Evolutionary conservation across 2,888 invertebrate species (phyloP).

Genomic region (Atherix ibis): DNA sequence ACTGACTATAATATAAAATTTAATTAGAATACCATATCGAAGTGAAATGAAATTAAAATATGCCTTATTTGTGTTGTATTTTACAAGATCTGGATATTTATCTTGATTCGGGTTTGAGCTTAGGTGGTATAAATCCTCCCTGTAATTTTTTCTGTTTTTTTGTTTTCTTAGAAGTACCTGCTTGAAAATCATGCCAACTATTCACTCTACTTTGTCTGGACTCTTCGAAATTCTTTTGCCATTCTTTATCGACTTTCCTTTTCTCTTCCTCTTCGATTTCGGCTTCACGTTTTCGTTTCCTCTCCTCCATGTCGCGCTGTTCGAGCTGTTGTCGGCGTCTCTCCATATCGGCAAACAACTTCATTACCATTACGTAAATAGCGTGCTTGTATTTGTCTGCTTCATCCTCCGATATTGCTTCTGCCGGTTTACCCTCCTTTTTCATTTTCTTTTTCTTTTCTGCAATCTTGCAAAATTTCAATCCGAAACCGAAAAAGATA

Average conservation of each 20-base stretch:
- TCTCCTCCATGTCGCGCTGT: constrained; percentile 79
- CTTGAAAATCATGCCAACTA: constrained; percentile 85
- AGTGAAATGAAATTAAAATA: too few relatives aligned
- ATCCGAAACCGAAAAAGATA: background rate
- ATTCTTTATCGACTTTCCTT: constrained; percentile 79
- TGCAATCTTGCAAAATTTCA: constrained; percentile 51
- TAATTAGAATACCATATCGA: too few relatives aligned
- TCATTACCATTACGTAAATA: constrained; percentile 97
- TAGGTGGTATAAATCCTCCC: constrained; percentile 71
- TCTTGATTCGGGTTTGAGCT: constrained; percentile 86
- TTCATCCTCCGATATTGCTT: constrained; percentile 75
- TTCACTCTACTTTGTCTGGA: constrained; percentile 81
- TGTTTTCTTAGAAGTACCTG: constrained; percentile 47
- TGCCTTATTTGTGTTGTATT: too few relatives aligned
- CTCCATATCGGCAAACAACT: constrained; percentile 92
- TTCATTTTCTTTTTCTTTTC: constrained; percentile 89
- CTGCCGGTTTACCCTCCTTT: constrained; percentile 65
- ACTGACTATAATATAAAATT: too few relatives aligned
- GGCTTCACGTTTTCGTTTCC: constrained; percentile 83
- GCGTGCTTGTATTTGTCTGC: constrained; percentile 78
- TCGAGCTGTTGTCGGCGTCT: constrained; percentile 76
- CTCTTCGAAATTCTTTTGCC: constrained; percentile 98
- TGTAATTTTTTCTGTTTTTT: constrained; percentile 69
- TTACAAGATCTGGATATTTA: too few relatives aligned
- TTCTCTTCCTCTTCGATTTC: constrained; percentile 89